Percentiles rank a stretch among this genome's conserved stretches.
phyloP scores from a whole-genome alignment of 2,888 invertebrate genomes.

The Eupsilia transversa region DNA sequence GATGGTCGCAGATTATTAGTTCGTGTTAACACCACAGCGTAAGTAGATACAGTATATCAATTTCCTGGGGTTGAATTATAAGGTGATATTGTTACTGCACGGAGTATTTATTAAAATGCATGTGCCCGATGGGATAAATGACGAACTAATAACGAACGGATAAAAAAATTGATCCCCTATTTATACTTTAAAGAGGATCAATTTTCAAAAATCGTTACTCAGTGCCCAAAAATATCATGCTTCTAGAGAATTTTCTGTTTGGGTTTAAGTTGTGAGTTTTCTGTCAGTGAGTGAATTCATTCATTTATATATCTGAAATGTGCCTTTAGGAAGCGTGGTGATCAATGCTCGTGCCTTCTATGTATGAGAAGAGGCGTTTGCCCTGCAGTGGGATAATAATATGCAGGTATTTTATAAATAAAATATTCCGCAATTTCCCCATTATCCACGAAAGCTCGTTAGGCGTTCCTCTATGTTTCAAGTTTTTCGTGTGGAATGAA shows the following conservation, averaged over 20 bases:
- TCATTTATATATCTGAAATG: no score
- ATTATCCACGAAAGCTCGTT: neutral
- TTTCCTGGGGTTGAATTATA: neutral
- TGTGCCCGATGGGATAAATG: no score
- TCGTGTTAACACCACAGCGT: slow-evolving; percentile 7
- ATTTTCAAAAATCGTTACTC: no score
- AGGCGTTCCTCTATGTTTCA: neutral
- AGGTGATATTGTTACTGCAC: neutral
- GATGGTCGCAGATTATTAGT: slow-evolving; percentile 54
- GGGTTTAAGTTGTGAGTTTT: no score
- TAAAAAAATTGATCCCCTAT: no score
- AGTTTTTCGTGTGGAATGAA: neutral
- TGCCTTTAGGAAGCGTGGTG: no score
- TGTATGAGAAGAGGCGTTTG: no score
- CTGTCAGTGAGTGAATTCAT: no score
- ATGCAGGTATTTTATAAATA: neutral
- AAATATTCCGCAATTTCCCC: neutral
- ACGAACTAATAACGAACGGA: no score
- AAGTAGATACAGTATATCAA: slow-evolving; percentile 4
- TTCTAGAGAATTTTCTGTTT: no score
- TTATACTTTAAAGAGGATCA: no score
- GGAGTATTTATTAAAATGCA: neutral
- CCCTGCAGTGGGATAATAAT: neutral
- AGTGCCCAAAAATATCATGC: no score
- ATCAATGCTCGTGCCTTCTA: neutral